Evolutionary conservation across 2,888 invertebrate genomes (phyloP), one percentile per base, ranked within the genome.

Genomic region (Cheiracanthium punctorium): DNA sequence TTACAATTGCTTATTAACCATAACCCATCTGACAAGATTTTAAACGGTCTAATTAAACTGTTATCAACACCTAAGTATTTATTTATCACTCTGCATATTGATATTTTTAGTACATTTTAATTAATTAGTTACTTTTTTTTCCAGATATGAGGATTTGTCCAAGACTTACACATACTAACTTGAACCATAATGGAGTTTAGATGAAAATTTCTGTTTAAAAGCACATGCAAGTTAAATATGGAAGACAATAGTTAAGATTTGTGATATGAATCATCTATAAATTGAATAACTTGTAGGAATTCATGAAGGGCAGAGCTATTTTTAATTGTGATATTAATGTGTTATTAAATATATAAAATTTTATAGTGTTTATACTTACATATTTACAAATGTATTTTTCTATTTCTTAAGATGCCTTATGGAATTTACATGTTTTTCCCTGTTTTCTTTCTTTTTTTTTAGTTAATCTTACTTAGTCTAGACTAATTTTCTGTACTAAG

Each of bases 251-350:
- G n/a, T 17, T 12, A 48, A 48, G 12, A 17, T 24, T 4, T 24
- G 20, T 5, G 12, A 5, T 17, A 24, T 20, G 58, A 8, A 17
- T 24, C 4, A 24, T 1, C 58, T 17, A 24, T 17, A 7, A n/a
- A 58, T 2, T 24, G 1, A 24, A 20, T 24, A 2, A 24, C 24
- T 5, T 58, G 58, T 24, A 58, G 58, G 20, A 24, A 58, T 58
- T 58, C 58, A 58, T 58, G 24, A 24, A 20, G 2, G 20, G 4
- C 7, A 4, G 24, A 24, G 24, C 24, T 24, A 2, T 24, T 58
- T 24, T 58, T 24, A 58, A 58, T 58, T 58, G 58, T 58, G 58
- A 58, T 58, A 58, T 58, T 58, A 48, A 48, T 48, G 24, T 58
- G 58, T 58, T 58, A 24, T 58, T 58, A 58, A 24, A 24, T 24